phyloP scores from a whole-genome alignment of 2,113 vertebrate species.

The Balaeniceps rex region DNA sequence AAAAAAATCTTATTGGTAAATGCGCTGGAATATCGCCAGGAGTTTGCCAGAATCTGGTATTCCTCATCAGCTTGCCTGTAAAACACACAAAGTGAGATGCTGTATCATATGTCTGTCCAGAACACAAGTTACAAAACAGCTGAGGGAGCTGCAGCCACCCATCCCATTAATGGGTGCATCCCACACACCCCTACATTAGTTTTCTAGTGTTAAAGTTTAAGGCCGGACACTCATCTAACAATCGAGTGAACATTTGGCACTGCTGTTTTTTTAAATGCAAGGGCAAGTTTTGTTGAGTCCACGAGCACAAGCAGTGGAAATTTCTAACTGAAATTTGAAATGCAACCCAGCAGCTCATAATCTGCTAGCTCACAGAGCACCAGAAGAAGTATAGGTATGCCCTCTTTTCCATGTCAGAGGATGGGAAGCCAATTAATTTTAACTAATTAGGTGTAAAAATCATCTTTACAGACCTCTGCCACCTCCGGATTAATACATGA shows the following conservation, averaged over 20 bases:
- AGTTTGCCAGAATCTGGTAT: constrained; percentile 95
- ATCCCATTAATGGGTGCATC: rapidly evolving
- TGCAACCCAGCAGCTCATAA: neutral
- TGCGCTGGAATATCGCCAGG: constrained; percentile 94
- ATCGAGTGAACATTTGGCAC: neutral
- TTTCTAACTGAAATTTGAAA: neutral
- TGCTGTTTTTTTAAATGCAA: neutral
- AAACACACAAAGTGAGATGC: neutral
- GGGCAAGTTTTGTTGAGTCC: neutral
- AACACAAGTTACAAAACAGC: neutral
- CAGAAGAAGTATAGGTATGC: neutral
- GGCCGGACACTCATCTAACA: neutral
- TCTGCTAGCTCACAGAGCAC: neutral
- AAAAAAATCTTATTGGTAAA: constrained; percentile 97
- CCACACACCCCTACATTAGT: neutral
- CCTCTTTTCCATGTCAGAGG: neutral
- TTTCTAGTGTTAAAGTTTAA: neutral
- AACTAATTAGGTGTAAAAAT: neutral
- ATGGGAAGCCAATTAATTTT: neutral
- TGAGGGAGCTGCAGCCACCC: neutral
- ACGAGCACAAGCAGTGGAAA: neutral
- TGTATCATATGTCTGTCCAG: neutral
- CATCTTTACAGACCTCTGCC: neutral
- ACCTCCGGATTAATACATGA: neutral
- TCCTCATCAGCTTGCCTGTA: constrained; percentile 96